These are phyloP conservation scores for Calephelis virginiensis DNA, from an alignment of 1,140 invertebrate genomes.

Conservation along the genomic window DNA sequence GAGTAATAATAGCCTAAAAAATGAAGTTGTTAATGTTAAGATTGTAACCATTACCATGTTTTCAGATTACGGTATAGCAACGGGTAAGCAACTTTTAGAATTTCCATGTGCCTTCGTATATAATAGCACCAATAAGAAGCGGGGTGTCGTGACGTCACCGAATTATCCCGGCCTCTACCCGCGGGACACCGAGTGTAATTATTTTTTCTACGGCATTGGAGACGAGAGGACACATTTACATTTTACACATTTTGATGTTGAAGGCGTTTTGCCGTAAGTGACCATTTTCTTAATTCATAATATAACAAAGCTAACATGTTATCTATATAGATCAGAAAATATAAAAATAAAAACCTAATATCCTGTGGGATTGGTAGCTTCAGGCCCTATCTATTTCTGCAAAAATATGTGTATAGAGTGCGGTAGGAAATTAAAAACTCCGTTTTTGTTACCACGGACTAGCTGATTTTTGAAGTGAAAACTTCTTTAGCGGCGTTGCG, in stretches of 20 bases:
- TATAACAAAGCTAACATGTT: too few relatives aligned
- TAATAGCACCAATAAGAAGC: conserved; percentile 86
- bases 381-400: too few relatives aligned
- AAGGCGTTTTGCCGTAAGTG: conserved; percentile 93
- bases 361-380: too few relatives aligned
- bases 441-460: too few relatives aligned
- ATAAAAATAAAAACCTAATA: too few relatives aligned
- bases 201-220: conserved; percentile 92
- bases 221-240: conserved; percentile 90
- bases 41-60: background rate
- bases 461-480: too few relatives aligned
- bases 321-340: too few relatives aligned
- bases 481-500: too few relatives aligned
- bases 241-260: conserved; percentile 94
- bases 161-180: conserved; percentile 97
- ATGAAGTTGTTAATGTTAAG: too few relatives aligned
- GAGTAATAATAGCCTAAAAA: too few relatives aligned
- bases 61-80: conserved; percentile 88
- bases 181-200: conserved; percentile 95
- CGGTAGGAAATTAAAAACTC: too few relatives aligned
- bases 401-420: too few relatives aligned
- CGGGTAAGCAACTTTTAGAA: conserved; percentile 84
- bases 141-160: conserved; percentile 92
- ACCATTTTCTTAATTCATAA: background rate
- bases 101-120: conserved; percentile 90